These are phyloP conservation scores for Tipula unca DNA, from an alignment of 2,888 invertebrate species.

Conservation along the genomic window DNA sequence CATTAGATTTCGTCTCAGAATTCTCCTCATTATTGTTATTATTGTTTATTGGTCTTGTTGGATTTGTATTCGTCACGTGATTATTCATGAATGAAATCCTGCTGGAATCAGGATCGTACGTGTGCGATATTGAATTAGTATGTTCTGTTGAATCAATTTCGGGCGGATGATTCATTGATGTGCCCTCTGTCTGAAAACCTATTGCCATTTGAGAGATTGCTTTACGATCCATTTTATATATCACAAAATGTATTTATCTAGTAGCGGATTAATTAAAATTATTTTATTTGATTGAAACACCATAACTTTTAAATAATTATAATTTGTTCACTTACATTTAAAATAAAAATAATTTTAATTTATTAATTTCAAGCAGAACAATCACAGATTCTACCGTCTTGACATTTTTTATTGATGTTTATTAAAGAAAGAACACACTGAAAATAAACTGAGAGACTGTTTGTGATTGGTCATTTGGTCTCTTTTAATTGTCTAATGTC, in stretches of 20 bases:
- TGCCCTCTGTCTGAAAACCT: background rate
- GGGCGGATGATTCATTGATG: background rate
- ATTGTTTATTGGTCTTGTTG: background rate
- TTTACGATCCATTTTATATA: background rate
- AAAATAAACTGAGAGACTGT: background rate
- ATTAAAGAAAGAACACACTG: background rate
- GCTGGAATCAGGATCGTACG: background rate
- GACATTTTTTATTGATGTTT: too few relatives aligned
- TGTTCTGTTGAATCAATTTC: background rate
- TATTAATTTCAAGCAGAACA: background rate
- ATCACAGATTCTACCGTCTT: background rate
- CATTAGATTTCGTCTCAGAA: background rate
- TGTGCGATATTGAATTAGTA: background rate
- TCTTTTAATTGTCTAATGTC: too few relatives aligned
- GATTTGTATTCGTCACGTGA: background rate
- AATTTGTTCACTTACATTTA: background rate
- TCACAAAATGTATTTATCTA: background rate
- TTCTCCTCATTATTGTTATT: background rate
- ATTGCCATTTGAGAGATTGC: background rate
- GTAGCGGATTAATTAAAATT: background rate
- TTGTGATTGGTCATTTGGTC: background rate
- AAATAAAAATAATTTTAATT: background rate
- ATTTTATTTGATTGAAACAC: background rate
- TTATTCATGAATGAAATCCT: background rate
- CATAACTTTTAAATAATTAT: background rate